phyloP scores from a whole-genome alignment of 2,797 vertebrate species.

The Peromyscus eremicus region DNA sequence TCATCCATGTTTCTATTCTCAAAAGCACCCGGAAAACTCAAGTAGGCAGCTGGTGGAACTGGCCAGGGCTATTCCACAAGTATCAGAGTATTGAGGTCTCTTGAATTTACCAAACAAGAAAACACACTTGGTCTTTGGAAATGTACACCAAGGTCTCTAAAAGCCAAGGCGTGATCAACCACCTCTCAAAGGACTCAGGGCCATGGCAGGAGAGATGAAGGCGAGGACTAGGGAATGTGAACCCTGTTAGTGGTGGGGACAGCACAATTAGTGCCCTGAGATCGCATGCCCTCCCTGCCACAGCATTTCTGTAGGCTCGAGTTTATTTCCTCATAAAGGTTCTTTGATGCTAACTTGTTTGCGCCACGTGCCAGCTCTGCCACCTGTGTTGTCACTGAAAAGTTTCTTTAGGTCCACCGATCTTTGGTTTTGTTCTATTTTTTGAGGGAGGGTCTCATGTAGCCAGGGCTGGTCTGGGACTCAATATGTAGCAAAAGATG shows the following conservation, averaged over 20 bases:
- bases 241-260: fast-evolving
- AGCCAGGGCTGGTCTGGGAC: not conserved
- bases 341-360: not conserved
- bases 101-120: not conserved
- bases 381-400: not conserved
- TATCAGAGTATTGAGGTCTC: fast-evolving
- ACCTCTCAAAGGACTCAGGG: not conserved
- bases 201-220: not conserved
- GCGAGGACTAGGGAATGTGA: not conserved
- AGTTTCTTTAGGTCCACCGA: not conserved
- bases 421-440: not conserved
- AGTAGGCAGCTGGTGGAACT: fast-evolving
- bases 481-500: not conserved
- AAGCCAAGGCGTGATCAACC: not conserved
- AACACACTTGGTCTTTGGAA: not conserved
- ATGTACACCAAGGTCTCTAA: not conserved
- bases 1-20: not conserved
- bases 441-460: not conserved
- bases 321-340: not conserved
- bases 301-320: not conserved
- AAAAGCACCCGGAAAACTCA: constrained; percentile 23
- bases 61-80: fast-evolving
- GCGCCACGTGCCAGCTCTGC: not conserved
- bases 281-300: not conserved
- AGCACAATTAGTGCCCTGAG: too few relatives aligned